Evolutionary conservation across 1,140 invertebrate genomes (phyloP).

Genomic region (Aphelenchoides besseyi): DNA sequence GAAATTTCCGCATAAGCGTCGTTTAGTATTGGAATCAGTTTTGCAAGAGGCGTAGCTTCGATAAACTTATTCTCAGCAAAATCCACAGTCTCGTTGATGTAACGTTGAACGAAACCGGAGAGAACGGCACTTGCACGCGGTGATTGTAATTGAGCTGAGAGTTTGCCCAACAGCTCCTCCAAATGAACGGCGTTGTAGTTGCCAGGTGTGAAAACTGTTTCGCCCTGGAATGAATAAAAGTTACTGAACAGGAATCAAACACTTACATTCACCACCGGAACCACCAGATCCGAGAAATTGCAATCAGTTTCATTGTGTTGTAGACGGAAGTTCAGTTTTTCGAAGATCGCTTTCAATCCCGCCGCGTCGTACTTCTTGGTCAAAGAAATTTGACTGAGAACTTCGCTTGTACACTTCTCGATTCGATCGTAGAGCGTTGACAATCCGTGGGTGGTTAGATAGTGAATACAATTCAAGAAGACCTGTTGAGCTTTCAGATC

Average conservation of each 20-base stretch:
- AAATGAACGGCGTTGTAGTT: constrained; percentile 27
- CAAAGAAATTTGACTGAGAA: constrained; percentile 25
- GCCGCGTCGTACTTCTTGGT: constrained; percentile 31
- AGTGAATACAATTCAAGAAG: constrained; percentile 47
- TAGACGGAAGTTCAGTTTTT: constrained; percentile 29
- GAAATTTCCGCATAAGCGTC: constrained; percentile 40
- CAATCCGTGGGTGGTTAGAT: constrained; percentile 40
- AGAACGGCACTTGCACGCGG: constrained; percentile 19
- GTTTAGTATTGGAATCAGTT: constrained; percentile 43
- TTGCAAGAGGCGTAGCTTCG: constrained; percentile 40
- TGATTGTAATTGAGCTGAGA: constrained; percentile 31
- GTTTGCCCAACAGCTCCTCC: constrained; percentile 27
- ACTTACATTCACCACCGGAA: constrained; percentile 34
- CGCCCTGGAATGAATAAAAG: not conserved
- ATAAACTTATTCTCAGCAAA: not conserved
- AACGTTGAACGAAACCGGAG: constrained; percentile 32
- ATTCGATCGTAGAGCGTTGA: constrained; percentile 37
- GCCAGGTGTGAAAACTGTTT: not conserved
- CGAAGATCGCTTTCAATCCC: constrained; percentile 28
- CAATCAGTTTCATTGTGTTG: constrained; percentile 17
- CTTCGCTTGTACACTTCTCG: constrained; percentile 27
- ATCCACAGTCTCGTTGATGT: constrained; percentile 25
- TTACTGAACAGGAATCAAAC: not conserved
- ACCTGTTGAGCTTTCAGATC: constrained; percentile 43
- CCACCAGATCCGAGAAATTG: constrained; percentile 49